phyloP scores from a whole-genome alignment of 2,797 vertebrate genomes.

The Nannoperca obscura region DNA sequence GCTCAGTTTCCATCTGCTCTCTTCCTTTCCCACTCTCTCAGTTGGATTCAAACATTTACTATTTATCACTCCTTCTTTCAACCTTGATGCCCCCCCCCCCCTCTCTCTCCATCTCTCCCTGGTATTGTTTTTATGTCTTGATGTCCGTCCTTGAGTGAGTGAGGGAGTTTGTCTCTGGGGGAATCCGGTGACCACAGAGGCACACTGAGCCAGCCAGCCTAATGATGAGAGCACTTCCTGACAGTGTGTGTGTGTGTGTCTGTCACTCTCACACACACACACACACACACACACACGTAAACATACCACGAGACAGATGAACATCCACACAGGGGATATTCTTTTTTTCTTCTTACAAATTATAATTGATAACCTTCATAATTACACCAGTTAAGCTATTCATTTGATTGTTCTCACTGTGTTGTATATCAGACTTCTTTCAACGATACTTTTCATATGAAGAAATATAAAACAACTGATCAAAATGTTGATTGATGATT shows the following conservation, averaged over 20 bases:
- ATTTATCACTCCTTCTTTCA: conserved; percentile 62
- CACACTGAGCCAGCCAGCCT: conserved; percentile 46
- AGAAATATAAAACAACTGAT: neutral
- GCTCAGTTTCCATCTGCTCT: conserved; percentile 69
- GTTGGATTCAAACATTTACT: conserved; percentile 59
- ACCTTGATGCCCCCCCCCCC: conserved; percentile 14
- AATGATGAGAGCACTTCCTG: conserved; percentile 74
- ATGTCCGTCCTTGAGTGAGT: conserved; percentile 84
- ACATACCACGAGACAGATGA: neutral
- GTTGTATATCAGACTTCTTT: neutral
- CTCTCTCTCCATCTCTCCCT: conserved; percentile 17
- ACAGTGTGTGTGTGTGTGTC: conserved; percentile 1
- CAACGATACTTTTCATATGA: neutral
- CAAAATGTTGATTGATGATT: no score
- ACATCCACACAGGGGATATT: neutral
- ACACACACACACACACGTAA: conserved; percentile 23
- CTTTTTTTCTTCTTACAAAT: neutral
- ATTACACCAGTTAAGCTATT: neutral
- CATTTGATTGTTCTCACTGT: neutral
- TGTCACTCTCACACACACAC: conserved; percentile 27
- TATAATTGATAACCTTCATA: neutral
- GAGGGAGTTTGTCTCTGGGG: conserved; percentile 70
- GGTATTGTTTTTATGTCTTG: conserved; percentile 83
- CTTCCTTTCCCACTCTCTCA: conserved; percentile 74
- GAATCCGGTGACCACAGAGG: conserved; percentile 50